Base-by-base conservation (phyloP, 2,888 invertebrate genomes). In the Eristalis arbustorum region DNA sequence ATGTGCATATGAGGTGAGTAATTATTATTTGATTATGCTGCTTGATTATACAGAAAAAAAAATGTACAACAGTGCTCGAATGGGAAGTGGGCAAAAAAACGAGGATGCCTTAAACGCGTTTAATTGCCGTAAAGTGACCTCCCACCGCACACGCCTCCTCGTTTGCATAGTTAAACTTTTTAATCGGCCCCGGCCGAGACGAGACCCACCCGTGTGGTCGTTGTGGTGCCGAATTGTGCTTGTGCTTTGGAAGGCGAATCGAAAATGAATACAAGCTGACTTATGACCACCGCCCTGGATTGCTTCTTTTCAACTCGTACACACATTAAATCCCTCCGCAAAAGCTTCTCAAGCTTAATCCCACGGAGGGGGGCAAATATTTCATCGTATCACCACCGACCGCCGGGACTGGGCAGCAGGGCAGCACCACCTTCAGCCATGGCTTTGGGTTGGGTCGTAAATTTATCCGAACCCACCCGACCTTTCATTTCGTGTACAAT, bases 401-500 rank as follows among this genome's bases (percentile, higher is more conserved):
- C 31, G 31, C 4, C 8, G 8, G 31, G 14, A 13, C 18, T 18
- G 56, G 8, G 28, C 28, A n/a, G 25, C n/a, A 28, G 25, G 31
- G 14, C 62, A 73, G 14, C 62, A 73, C 34, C 22, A 14, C 49
- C 34, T n/a, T 56, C 73, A 74, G 61, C 61, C 11, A 49, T 14
- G 74, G 67, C 40, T 69, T 25, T 40, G 18, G n/a, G 23, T 73
- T 57, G 72, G 14, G 18, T 83, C 62, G 76, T 73, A 61, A 73
- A 69, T 76, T 75, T 68, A 68, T 68, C 69, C 73, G 40, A 64
- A 73, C 63, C 63, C 75, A 18, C 18, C 59, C 61, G 82, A 87
- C 82, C 77, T 87, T 82, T 74, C 81, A 57, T 77, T 81, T 78
- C 82, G 82, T 87, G 82, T 87, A 87, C 85, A 74, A 87, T 82